Percentiles rank a stretch among this genome's conserved stretches.
Evolutionary conservation across 2,113 vertebrate species (phyloP).

Genomic region (Notothenia rossii): DNA sequence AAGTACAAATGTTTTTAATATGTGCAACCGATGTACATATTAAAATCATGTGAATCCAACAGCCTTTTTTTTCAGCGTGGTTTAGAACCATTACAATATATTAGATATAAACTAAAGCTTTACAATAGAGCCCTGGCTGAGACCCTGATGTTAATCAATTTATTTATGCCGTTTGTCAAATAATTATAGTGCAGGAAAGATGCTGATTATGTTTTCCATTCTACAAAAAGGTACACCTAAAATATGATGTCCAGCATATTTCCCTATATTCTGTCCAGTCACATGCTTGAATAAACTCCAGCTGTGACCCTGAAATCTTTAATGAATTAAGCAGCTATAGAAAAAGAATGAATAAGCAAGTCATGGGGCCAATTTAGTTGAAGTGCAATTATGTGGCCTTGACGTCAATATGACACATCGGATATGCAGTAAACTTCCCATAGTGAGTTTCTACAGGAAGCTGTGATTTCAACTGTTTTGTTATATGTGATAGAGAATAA

Average conservation of each 20-base stretch:
- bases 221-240: not conserved
- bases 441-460: not conserved
- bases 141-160: not conserved
- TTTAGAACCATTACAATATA: no score
- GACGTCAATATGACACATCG: not conserved
- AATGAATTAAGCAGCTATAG: conserved; percentile 9
- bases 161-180: not conserved
- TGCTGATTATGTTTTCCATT: not conserved
- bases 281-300: not conserved
- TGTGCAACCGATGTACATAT: no score
- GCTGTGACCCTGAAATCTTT: conserved; percentile 2
- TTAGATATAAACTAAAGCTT: no score
- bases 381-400: not conserved
- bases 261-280: not conserved
- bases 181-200: not conserved
- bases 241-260: not conserved
- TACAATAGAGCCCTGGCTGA: not conserved
- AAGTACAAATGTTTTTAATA: no score
- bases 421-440: not conserved
- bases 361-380: not conserved
- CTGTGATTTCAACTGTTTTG: not conserved
- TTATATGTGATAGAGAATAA: not conserved
- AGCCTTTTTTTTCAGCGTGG: no score
- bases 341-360: not conserved
- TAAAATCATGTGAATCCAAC: no score